Percentiles rank a stretch among this genome's conserved stretches.
These are phyloP conservation scores for Drosophila insularis DNA, from an alignment of 1,140 invertebrate genomes.

Conservation along the genomic window DNA sequence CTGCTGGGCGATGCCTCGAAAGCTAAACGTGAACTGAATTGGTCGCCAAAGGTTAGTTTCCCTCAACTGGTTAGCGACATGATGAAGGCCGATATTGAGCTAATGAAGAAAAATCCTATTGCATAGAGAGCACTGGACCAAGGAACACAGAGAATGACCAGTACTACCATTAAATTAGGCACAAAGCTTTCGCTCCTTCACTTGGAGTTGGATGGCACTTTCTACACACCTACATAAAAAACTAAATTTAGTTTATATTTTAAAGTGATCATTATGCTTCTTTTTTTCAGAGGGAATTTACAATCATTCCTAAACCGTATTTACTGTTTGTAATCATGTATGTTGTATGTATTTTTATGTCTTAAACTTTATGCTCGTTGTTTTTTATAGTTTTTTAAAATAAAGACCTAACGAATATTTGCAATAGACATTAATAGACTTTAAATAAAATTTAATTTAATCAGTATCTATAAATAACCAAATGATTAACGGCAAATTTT, in stretches of 20 bases:
- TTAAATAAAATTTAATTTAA: neutral
- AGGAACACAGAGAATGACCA: slow-evolving; percentile 5
- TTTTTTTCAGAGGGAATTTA: slow-evolving; percentile 51
- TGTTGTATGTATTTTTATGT: slow-evolving; percentile 45
- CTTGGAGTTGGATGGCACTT: slow-evolving; percentile 2
- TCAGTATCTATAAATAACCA: too few species aligned
- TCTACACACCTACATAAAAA: neutral
- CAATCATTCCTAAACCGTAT: slow-evolving; percentile 67
- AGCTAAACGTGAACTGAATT: slow-evolving; percentile 92
- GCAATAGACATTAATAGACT: slow-evolving; percentile 48
- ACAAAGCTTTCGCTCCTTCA: slow-evolving; percentile 59
- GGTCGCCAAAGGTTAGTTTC: slow-evolving; percentile 94
- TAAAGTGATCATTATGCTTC: slow-evolving; percentile 42
- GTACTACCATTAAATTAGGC: slow-evolving; percentile 36
- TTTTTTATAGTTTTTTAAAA: slow-evolving; percentile 45
- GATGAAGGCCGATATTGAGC: slow-evolving; percentile 95
- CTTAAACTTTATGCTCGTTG: neutral
- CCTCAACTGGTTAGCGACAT: slow-evolving; percentile 96
- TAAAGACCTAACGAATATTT: slow-evolving; percentile 46
- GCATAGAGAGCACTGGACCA: slow-evolving; percentile 84
- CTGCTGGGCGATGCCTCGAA: slow-evolving; percentile 95
- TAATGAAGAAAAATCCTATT: slow-evolving; percentile 96
- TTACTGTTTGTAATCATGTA: slow-evolving; percentile 15
- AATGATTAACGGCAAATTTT: too few species aligned
- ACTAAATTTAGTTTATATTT: slow-evolving; percentile 3